phyloP scores from a whole-genome alignment of 1,140 invertebrate genomes.

The Tachypleus tridentatus region DNA sequence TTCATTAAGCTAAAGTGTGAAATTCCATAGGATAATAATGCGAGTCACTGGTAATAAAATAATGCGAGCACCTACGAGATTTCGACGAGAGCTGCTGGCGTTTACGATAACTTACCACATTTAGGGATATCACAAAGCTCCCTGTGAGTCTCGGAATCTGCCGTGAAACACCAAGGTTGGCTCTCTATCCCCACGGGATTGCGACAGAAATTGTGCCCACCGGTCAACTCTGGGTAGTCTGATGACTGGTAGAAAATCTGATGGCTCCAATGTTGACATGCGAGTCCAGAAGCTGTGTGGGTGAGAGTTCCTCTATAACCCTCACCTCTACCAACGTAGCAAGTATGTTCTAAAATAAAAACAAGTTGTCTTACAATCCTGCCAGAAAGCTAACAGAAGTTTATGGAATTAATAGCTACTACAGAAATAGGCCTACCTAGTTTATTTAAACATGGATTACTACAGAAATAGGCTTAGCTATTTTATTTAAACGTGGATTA shows the following conservation, averaged over 20 bases:
- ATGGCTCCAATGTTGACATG: constrained; percentile 71
- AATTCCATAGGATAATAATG: too few relatives aligned
- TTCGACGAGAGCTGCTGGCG: too few relatives aligned
- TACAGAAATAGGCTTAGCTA: too few relatives aligned
- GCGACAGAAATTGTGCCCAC: constrained; percentile 82
- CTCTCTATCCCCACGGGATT: constrained; percentile 68
- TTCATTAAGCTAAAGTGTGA: too few relatives aligned
- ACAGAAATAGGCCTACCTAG: too few relatives aligned
- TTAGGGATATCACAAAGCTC: constrained; percentile 72
- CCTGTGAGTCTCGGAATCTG: constrained; percentile 36
- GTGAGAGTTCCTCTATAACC: constrained; percentile 63
- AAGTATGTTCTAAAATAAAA: constrained; percentile 45
- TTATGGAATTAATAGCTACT: too few relatives aligned
- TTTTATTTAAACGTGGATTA: too few relatives aligned
- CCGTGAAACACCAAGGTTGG: constrained; percentile 79
- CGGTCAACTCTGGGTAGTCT: constrained; percentile 66
- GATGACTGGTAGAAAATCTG: constrained; percentile 52
- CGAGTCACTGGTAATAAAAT: constrained; percentile 4
- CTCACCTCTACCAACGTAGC: constrained; percentile 70
- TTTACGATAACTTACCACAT: constrained; percentile 46
- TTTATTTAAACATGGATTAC: too few relatives aligned
- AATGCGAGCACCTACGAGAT: neutral
- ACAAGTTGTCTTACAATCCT: neutral
- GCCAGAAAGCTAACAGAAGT: too few relatives aligned
- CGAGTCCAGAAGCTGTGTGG: constrained; percentile 51